phyloP scores from a whole-genome alignment of 2,113 vertebrate species.

The Carassius auratus region DNA sequence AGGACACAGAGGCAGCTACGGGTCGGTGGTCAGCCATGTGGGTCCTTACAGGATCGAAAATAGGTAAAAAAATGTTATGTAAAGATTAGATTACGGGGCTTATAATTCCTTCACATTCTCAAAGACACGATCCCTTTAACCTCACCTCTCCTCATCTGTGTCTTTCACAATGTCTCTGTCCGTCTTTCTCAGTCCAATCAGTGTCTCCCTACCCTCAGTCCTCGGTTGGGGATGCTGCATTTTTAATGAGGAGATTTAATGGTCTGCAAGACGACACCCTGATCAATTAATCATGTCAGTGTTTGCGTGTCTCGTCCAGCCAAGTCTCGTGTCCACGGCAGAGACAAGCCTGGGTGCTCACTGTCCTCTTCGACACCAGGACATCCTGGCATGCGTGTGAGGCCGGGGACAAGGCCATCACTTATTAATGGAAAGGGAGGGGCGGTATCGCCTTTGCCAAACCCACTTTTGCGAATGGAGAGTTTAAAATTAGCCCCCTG shows the following conservation, averaged over 20 bases:
- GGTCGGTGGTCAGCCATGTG: not conserved
- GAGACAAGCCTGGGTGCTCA: conserved; percentile 58
- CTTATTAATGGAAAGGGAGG: conserved; percentile 46
- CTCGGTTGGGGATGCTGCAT: conserved; percentile 74
- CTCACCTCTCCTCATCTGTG: not conserved
- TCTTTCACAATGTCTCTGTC: conserved; percentile 29
- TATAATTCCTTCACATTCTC: not conserved
- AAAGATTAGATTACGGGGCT: not conserved
- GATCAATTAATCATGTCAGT: conserved; percentile 81
- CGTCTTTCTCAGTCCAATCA: conserved; percentile 55
- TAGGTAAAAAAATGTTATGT: not conserved
- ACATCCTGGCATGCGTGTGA: conserved; percentile 34
- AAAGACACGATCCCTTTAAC: conserved; percentile 23
- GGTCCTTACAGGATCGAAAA: not conserved
- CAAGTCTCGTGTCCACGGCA: conserved; percentile 63
- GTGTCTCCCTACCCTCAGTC: conserved; percentile 67
- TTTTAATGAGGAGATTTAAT: conserved; percentile 81
- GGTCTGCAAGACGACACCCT: conserved; percentile 78
- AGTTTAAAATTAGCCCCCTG: conserved; percentile 58
- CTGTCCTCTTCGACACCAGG: conserved; percentile 45
- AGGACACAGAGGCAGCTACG: conserved; percentile 19
- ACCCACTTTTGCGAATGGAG: conserved; percentile 39
- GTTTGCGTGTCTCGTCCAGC: conserved; percentile 71
- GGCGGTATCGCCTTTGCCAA: conserved; percentile 33
- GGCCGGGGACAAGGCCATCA: conserved; percentile 41